phyloP scores from a whole-genome alignment of 2,797 vertebrate species.

The Fistularia commersonii region DNA sequence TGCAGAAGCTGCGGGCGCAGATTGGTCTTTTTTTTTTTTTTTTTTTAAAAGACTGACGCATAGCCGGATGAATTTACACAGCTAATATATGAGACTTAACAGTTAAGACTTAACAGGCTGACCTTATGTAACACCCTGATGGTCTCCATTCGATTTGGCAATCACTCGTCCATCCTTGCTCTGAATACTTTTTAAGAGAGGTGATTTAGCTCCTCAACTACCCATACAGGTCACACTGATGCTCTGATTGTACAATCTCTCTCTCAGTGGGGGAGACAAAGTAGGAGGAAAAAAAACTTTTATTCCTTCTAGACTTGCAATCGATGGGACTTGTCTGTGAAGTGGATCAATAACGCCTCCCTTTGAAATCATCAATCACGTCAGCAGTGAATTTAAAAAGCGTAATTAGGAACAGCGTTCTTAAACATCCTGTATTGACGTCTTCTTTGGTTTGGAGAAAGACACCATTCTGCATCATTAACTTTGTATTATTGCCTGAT shows the following conservation, averaged over 20 bases:
- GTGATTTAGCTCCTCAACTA: conserved; percentile 71
- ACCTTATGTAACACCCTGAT: conserved; percentile 30
- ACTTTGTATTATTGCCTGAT: conserved; percentile 82
- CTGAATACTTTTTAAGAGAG: conserved; percentile 58
- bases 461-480: conserved; percentile 81
- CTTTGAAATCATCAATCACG: conserved; percentile 82
- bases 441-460: conserved; percentile 77
- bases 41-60: conserved; percentile 59
- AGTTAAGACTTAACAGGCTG: conserved; percentile 19
- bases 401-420: conserved; percentile 79
- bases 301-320: conserved; percentile 77
- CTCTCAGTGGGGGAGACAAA: conserved; percentile 64
- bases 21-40: too few species aligned
- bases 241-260: conserved; percentile 74
- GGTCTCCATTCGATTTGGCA: conserved; percentile 47
- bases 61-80: conserved; percentile 43
- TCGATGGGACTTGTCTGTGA: conserved; percentile 84
- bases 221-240: conserved; percentile 75
- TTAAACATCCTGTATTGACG: conserved; percentile 81
- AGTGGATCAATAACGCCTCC: conserved; percentile 81
- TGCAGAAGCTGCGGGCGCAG: conserved; percentile 41
- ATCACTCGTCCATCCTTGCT: conserved; percentile 62
- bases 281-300: conserved; percentile 48
- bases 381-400: conserved; percentile 78
- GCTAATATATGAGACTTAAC: conserved; percentile 48